These are phyloP conservation scores for Dryoscopus gambensis DNA, from an alignment of 2,113 vertebrate species.

Conservation along the genomic window DNA sequence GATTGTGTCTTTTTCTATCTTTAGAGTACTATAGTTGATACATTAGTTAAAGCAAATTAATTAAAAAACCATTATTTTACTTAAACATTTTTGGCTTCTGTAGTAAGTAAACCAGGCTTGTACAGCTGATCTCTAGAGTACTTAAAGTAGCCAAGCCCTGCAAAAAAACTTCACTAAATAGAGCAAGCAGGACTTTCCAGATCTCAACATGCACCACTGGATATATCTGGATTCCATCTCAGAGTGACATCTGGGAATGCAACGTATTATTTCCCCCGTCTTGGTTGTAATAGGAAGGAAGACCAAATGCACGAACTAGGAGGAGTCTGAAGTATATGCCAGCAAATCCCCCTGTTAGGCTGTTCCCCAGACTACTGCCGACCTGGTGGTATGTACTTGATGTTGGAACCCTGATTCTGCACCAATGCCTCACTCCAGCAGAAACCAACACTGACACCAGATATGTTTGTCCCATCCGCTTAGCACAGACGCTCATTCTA, in stretches of 20 bases:
- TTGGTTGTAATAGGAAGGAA: background rate
- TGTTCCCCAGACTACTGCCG: background rate
- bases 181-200: background rate
- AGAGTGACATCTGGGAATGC: background rate
- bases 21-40: background rate
- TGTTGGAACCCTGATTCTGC: background rate
- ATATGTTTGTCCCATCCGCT: background rate
- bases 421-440: background rate
- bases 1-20: background rate
- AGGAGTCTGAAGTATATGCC: background rate
- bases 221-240: background rate
- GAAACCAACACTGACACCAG: background rate
- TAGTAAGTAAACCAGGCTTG: background rate
- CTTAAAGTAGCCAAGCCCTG: background rate
- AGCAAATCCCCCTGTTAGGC: background rate
- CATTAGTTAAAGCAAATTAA: background rate
- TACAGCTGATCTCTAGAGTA: background rate
- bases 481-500: background rate
- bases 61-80: background rate
- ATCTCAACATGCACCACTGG: background rate
- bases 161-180: background rate
- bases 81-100: background rate
- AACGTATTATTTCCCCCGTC: background rate
- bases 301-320: background rate
- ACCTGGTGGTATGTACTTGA: accelerated